These are phyloP conservation scores for Entosphenus tridentatus DNA, from an alignment of 2,113 vertebrate genomes.

Conservation along the genomic window DNA sequence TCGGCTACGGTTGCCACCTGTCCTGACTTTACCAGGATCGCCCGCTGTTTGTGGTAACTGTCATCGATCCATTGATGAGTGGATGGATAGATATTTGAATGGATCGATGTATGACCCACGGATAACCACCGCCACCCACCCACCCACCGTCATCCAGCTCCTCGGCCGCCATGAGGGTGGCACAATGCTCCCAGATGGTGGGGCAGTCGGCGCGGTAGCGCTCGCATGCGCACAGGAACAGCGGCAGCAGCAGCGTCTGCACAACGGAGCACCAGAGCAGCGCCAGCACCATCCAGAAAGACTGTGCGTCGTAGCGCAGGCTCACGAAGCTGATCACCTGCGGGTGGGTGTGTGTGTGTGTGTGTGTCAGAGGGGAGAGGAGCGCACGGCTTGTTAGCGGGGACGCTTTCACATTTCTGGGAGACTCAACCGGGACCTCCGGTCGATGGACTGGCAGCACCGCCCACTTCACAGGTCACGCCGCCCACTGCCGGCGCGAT, in stretches of 20 bases:
- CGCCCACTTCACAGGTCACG: no score
- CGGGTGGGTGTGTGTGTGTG: not conserved
- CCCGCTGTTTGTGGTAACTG: no score
- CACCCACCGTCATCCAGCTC: slow-evolving; percentile 29
- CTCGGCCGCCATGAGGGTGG: slow-evolving; percentile 41
- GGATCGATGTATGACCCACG: no score
- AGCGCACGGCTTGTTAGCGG: not conserved
- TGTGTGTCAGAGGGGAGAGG: not conserved
- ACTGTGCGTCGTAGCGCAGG: slow-evolving; percentile 34
- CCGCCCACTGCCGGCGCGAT: no score
- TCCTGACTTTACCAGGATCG: no score
- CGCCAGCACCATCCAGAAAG: slow-evolving; percentile 42
- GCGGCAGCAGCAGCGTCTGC: slow-evolving; percentile 37
- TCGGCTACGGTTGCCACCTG: no score
- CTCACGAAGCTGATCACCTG: slow-evolving; percentile 45
- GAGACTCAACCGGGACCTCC: no score
- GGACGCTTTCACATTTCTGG: not conserved
- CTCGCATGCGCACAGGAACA: slow-evolving; percentile 44
- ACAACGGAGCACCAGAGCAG: slow-evolving; percentile 49
- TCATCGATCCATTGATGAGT: no score
- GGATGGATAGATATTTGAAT: no score
- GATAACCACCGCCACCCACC: no score
- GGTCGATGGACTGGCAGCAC: no score
- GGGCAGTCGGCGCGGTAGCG: slow-evolving; percentile 41
- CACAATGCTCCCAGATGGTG: slow-evolving; percentile 42